Evolutionary conservation across 1,140 invertebrate species (phyloP), one percentile per base, ranked within the genome.

Genomic region (Sipha flava): DNA sequence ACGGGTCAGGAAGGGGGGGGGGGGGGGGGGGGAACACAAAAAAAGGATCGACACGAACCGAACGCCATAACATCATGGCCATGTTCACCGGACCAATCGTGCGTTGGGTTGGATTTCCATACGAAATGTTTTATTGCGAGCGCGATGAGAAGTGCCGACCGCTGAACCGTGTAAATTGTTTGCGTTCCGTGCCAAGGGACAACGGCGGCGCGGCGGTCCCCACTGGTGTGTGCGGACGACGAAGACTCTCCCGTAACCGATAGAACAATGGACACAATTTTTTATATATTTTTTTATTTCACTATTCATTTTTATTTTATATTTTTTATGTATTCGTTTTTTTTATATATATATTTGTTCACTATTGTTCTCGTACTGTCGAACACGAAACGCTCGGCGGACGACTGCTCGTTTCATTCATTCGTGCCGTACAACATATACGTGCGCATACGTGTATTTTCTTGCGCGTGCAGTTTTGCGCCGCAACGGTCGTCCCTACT

Each of bases 131-230:
- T 70, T 47, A 70, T 70, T 29, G 66, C 6, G 9, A 12, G 62
- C 10, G 37, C 4, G 37, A 47, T n/a, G 66, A 70, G 66, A 47
- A 43, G 73, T 59, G 52, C 31, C 26, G 34, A 77, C 73, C 49
- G 40, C 59, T 57, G 73, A 77, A 77, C 73, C 73, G 49, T 77
- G 49, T 77, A 59, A 59, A 77, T 57, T 54, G 73, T 77, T 54
- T 77, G 72, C 54, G 72, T 75, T 75, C 72, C 52, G n/a, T 77
- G 49, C 34, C 73, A 57, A 77, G 73, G 52, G 73, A 77, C 73
- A 59, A 70, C n/a, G 16, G 52, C 57, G n/a, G 18, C 10, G 29
- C 4, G 1, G 21, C 21, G 40, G 47, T 75, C 31, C 31, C 40
- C 40, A 23, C 23, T 70, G 23, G 26, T 12, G 66, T 40, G 49